Evolutionary conservation across 2,113 vertebrate species (phyloP).

Genomic region (Crotalus viridis): DNA sequence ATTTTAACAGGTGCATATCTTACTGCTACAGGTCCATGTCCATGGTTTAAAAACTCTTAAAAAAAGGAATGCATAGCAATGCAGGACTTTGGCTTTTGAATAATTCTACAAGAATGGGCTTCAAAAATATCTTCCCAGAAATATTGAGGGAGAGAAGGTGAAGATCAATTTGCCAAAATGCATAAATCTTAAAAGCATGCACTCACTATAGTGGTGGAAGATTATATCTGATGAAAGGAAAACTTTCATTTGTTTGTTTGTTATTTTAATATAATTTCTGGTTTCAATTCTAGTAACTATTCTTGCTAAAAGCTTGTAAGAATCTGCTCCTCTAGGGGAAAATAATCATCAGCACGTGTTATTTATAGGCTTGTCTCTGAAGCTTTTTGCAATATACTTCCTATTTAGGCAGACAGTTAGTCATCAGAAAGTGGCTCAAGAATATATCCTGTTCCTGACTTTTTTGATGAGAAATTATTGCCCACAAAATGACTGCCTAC

Average conservation of each 20-base stretch:
- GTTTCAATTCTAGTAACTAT: slow-evolving; percentile 2
- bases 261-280: neutral
- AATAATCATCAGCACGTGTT: slow-evolving; percentile 53
- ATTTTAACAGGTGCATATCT: neutral
- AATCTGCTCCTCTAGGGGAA: slow-evolving; percentile 39
- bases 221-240: slow-evolving; percentile 2
- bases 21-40: neutral
- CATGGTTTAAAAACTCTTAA: neutral
- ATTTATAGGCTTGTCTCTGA: slow-evolving; percentile 67
- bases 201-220: neutral
- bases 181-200: slow-evolving; percentile 7
- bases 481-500: neutral
- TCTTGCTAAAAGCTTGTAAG: slow-evolving; percentile 50
- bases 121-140: slow-evolving; percentile 14
- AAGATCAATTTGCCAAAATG: neutral
- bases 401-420: slow-evolving; percentile 68
- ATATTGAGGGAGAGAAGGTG: neutral
- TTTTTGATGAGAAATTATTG: slow-evolving; percentile 27
- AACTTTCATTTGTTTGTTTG: neutral
- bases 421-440: slow-evolving; percentile 67
- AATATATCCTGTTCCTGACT: slow-evolving; percentile 45
- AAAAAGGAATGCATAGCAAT: neutral
- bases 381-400: slow-evolving; percentile 71
- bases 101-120: slow-evolving; percentile 4
- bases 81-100: slow-evolving; percentile 1